Evolutionary conservation across 2,113 vertebrate species (phyloP).

Genomic region (Onychostoma macrolepis): DNA sequence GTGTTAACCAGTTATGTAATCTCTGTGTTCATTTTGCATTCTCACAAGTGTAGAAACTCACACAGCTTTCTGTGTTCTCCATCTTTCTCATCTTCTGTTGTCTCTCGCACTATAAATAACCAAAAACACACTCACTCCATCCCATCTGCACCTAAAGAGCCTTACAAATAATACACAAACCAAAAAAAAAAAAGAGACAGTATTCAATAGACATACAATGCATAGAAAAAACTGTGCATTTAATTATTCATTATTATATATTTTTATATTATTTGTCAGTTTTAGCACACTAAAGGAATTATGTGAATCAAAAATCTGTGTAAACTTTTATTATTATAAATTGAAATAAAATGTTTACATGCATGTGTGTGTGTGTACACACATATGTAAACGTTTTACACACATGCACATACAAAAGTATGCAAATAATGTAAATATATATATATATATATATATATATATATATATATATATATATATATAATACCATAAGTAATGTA

Average conservation of each 20-base stretch:
- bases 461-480: no score
- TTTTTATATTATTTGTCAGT: not conserved
- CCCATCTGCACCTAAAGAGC: not conserved
- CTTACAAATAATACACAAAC: not conserved
- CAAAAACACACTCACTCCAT: not conserved
- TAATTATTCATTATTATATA: not conserved
- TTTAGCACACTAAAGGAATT: not conserved
- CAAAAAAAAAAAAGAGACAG: not conserved
- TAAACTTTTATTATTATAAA: not conserved
- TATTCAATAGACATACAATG: not conserved
- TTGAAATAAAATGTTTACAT: no score
- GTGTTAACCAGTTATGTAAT: not conserved
- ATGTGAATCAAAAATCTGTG: not conserved
- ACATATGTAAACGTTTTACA: no score
- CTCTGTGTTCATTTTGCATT: not conserved
- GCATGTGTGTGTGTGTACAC: no score
- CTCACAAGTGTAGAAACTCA: slow-evolving; percentile 2
- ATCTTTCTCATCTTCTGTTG: not conserved
- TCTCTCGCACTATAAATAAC: not conserved
- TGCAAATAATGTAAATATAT: no score
- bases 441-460: no score
- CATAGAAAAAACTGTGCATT: not conserved
- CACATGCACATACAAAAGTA: no score
- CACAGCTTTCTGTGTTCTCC: not conserved
- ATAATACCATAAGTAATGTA: no score